Evolutionary conservation across 2,888 invertebrate genomes (phyloP).

Genomic region (Patella depressa): DNA sequence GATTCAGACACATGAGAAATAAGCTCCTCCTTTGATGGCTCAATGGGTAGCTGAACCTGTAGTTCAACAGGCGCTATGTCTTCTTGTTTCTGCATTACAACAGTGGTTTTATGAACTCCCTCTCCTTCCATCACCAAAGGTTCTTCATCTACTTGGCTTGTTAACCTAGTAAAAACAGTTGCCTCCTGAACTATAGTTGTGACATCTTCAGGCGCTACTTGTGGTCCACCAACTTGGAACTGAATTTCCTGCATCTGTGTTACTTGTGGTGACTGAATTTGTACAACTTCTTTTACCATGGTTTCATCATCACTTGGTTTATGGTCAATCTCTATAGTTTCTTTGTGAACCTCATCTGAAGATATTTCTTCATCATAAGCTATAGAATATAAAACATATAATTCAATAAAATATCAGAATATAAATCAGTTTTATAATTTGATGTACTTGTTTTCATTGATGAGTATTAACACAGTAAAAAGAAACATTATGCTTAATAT

Average conservation of each 20-base stretch:
- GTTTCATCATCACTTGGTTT: slow-evolving; percentile 20
- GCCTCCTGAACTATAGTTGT: slow-evolving; percentile 52
- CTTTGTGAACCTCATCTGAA: slow-evolving; percentile 56
- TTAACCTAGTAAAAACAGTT: slow-evolving; percentile 43
- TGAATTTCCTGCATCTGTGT: not conserved
- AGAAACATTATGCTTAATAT: too few relatives aligned
- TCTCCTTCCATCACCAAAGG: slow-evolving; percentile 47
- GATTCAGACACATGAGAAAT: slow-evolving; percentile 49
- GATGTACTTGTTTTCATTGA: too few relatives aligned
- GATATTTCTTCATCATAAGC: slow-evolving; percentile 55
- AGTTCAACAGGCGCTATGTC: slow-evolving; percentile 50
- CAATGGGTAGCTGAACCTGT: slow-evolving; percentile 48
- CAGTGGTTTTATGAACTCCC: slow-evolving; percentile 47
- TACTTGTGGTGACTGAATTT: slow-evolving; percentile 27
- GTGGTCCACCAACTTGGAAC: not conserved
- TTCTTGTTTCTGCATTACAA: slow-evolving; percentile 51
- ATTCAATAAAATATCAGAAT: not conserved
- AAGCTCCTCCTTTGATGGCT: slow-evolving; percentile 42
- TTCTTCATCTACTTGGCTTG: slow-evolving; percentile 42
- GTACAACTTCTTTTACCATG: slow-evolving; percentile 36
- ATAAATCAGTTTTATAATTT: too few relatives aligned
- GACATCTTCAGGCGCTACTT: slow-evolving; percentile 1
- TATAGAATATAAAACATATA: slow-evolving; percentile 30
- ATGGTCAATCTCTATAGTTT: slow-evolving; percentile 61
- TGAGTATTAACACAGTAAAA: too few relatives aligned